Percentiles rank a stretch among this genome's conserved stretches.
Evolutionary conservation across 2,888 invertebrate genomes (phyloP).

Genomic region (Miltochrista miniata): DNA sequence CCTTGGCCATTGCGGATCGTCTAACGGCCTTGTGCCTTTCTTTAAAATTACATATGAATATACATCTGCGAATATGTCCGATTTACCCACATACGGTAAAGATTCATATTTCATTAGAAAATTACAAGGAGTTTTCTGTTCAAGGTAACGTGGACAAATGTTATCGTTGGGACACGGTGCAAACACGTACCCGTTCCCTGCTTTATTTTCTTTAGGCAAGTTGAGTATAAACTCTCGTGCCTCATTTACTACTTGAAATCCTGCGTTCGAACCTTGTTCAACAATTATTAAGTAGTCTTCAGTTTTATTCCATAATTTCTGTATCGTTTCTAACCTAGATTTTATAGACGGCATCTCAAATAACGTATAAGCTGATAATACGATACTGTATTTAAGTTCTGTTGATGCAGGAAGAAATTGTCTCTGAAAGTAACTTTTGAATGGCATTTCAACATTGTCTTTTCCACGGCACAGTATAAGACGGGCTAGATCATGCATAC

Average conservation of each 20-base stretch:
- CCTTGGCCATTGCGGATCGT: constrained; percentile 89
- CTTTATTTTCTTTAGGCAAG: constrained; percentile 55
- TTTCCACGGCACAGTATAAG: constrained; percentile 87
- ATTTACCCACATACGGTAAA: constrained; percentile 74
- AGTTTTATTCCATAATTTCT: constrained; percentile 94
- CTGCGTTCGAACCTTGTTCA: constrained; percentile 92
- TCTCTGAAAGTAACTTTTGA: constrained; percentile 87
- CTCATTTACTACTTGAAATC: constrained; percentile 92
- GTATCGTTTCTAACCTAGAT: constrained; percentile 86
- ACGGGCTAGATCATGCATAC: constrained; percentile 93
- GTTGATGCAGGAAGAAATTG: constrained; percentile 90
- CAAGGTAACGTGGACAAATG: constrained; percentile 88
- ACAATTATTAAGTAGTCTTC: constrained; percentile 91
- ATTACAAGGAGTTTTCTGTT: constrained; percentile 90
- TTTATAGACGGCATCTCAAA: constrained; percentile 89
- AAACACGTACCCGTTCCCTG: constrained; percentile 84
- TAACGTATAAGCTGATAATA: constrained; percentile 91
- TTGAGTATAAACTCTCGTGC: constrained; percentile 91
- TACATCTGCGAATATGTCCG: constrained; percentile 77
- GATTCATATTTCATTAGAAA: constrained; percentile 86
- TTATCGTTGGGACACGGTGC: constrained; percentile 95
- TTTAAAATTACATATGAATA: constrained; percentile 93
- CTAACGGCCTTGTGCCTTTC: constrained; percentile 85
- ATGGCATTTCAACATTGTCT: constrained; percentile 82
- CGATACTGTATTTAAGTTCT: constrained; percentile 88